Evolutionary conservation across 1,140 invertebrate species (phyloP), one percentile per base, ranked within the genome.

Genomic region (Drosophila setifemur): DNA sequence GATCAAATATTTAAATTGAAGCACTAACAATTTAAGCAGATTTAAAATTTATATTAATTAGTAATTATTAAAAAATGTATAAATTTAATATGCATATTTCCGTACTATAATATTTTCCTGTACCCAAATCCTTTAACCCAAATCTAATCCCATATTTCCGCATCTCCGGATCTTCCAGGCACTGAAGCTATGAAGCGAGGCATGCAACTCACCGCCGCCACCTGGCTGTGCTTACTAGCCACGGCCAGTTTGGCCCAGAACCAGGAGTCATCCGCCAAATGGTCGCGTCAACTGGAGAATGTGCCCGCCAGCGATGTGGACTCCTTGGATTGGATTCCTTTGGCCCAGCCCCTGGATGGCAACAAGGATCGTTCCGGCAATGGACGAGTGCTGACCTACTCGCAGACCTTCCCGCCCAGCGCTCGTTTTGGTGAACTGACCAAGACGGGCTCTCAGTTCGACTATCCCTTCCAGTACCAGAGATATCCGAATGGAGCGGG

Each of bases 371-470:
- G 89, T n/a, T 69, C 78, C 0, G 77, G 49, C 7, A 90, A 90
- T 50, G 88, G 76, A 7, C 86, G 89, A 2, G 89, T 90, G 3
- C 35, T 90, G 4, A 90, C 86, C 67, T 90, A 90, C 21, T 89
- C 89, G 4, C 88, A 90, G 60, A 66, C 88, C 5, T 90, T 89
- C 68, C 85, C 88, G 11, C 82, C 88, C 11, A 90, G 83, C 14
- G 72, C 58, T 0, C 72, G 75, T 0, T 90, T 90, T 11, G 82
- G 88, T 0, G 88, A 88, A 8, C 50, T 90, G 9, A 54, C 26
- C 40, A 90, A 89, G 33, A 44, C 79, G 2, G 55, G 44, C 1
- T 47, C 66, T 0, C 79, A 70, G 39, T 90, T 90, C 25, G 88
- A 87, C 40, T 90, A 75, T 23, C 88, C 88, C 5, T 90, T 64